Conservation (phyloP, 2,888 invertebrate species). For the Dorcus hopei region DNA sequence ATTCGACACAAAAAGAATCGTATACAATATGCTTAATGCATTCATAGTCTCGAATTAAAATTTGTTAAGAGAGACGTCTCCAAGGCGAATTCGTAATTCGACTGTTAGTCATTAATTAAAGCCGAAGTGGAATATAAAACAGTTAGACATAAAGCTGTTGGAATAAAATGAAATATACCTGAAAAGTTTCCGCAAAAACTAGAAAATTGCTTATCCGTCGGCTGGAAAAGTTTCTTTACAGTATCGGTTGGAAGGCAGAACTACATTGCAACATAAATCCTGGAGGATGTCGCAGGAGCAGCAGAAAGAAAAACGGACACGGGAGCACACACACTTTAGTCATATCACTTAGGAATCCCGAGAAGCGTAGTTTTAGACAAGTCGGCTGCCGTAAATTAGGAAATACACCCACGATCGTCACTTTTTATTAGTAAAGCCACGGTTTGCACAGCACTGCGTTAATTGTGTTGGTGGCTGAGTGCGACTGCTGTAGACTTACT, state of each 20-base stretch:
- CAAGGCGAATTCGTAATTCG: too few species aligned
- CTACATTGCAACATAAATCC: constrained; percentile 23
- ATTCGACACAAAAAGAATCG: too few species aligned
- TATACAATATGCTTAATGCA: too few species aligned
- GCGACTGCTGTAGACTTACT: constrained; percentile 17
- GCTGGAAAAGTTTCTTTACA: not conserved
- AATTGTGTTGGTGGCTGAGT: constrained; percentile 12
- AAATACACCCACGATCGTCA: constrained; percentile 41
- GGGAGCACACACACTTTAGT: constrained; percentile 27
- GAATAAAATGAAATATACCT: not conserved
- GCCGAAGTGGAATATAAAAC: too few species aligned
- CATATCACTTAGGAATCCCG: constrained; percentile 27
- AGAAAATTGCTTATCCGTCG: constrained; percentile 1
- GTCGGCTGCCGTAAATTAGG: constrained; percentile 39
- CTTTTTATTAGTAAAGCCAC: constrained; percentile 37
- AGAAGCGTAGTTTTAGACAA: constrained; percentile 7
- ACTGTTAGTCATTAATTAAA: too few species aligned
- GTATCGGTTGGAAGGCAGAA: constrained; percentile 1
- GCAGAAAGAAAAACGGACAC: constrained; percentile 22
- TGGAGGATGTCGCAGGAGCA: constrained; percentile 22
- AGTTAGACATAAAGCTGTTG: too few species aligned
- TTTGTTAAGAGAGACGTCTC: too few species aligned
- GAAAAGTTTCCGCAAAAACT: not conserved
- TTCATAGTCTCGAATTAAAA: too few species aligned
- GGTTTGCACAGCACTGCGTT: constrained; percentile 31